Percentiles rank a stretch among this genome's conserved stretches.
These are phyloP conservation scores for Pangasius djambal DNA, from an alignment of 2,797 vertebrate species.

Conservation along the genomic window DNA sequence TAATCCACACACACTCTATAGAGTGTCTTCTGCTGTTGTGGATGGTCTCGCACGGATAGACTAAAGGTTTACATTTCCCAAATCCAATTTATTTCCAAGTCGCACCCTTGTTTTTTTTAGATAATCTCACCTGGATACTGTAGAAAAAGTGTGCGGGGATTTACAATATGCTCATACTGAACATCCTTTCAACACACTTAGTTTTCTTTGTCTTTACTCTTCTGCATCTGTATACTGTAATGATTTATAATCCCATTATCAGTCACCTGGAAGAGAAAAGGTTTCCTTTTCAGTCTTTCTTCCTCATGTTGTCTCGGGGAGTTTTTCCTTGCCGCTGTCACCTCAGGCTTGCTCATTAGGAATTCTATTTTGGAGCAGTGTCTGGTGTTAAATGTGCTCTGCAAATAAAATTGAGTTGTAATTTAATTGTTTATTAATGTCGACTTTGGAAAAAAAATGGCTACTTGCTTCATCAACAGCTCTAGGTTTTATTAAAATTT, in stretches of 20 bases:
- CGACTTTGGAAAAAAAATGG: not conserved
- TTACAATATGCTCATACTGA: not conserved
- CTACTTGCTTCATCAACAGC: conserved; percentile 27
- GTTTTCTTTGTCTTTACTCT: not conserved
- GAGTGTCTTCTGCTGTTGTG: not conserved
- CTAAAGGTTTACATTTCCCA: not conserved
- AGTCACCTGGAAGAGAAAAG: not conserved
- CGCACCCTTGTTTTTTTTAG: not conserved
- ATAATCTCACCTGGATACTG: not conserved
- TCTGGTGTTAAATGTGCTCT: not conserved
- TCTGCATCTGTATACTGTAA: not conserved
- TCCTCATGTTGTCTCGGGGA: not conserved
- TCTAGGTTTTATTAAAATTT: conserved; percentile 25
- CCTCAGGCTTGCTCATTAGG: not conserved
- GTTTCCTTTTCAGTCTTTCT: not conserved
- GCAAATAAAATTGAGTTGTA: not conserved
- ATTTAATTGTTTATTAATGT: not conserved
- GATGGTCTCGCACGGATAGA: not conserved
- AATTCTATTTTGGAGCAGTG: not conserved
- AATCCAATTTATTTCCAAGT: not conserved
- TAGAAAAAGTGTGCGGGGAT: not conserved
- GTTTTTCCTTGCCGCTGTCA: too few relatives aligned
- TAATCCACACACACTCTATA: not conserved
- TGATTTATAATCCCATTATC: not conserved
- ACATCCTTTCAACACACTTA: not conserved